Evolutionary conservation across 2,113 vertebrate species (phyloP), one percentile per base, ranked within the genome.

Genomic region (Pimephales promelas): DNA sequence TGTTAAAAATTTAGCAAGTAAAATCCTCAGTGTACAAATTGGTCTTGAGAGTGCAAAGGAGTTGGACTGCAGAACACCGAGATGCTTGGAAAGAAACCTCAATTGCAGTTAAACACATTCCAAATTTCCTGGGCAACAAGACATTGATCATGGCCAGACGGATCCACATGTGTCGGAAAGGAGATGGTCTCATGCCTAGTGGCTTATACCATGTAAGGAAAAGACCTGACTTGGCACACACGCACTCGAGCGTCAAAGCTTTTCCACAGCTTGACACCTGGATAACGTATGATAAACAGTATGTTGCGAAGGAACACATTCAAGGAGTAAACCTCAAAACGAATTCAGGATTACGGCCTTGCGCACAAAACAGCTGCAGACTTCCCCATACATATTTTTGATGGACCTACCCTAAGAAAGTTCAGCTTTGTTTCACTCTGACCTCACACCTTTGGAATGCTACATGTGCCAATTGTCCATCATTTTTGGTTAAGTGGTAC

Each of bases 131-230:
- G 45, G 66, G 71, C 87, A 79, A 88, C 11, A 36, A 85, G 59
- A 20, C 56, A 82, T 84, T 75, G 77, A 83, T 89, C 88, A 86
- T 82, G 74, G 84, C 81, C 68, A 85, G 81, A 85, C 40, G 49
- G 56, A 62, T 45, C 57, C 85, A 85, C 34, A 61, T 87, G 89
- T 59, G 81, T 83, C 88, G 52, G 64, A 66, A 45, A 82, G 61
- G 74, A 66, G 47, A 82, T 77, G 74, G 76, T 84, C 79, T 87
- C 83, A 76, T 87, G 85, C 74, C 88, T 88, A 85, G 90, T 89
- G 85, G 86, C 79, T 90, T 88, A 87, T 88, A 92, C 93, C 93
- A 93, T 95, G 91, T 95, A 93, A 91, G 94, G 94, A 92, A 91
- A 88, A 85, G 89, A 84, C 74, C 88, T 54, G 52, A 86, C 88